These are phyloP conservation scores for Prunella strophiata DNA, from an alignment of 2,797 vertebrate genomes.

Conservation along the genomic window DNA sequence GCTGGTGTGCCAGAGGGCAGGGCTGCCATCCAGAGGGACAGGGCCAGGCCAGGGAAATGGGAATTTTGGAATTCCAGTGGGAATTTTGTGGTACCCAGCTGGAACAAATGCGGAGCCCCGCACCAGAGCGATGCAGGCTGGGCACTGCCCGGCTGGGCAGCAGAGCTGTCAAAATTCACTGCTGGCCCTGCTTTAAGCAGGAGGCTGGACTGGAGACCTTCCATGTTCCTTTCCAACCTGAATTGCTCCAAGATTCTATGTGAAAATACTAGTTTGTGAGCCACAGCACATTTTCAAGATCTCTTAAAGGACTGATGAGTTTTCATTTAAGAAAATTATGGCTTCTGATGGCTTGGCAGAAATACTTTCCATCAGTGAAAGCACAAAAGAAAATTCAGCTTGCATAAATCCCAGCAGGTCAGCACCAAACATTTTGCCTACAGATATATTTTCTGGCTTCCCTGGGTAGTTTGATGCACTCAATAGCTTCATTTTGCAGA, in stretches of 20 bases:
- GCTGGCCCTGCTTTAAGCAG: background rate
- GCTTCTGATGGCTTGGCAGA: background rate
- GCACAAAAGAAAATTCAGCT: background rate
- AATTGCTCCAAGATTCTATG: background rate
- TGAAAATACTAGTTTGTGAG: background rate
- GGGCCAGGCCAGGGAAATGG: background rate
- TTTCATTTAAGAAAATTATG: slow-evolving; percentile 1
- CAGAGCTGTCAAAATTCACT: background rate
- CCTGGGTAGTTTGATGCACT: background rate
- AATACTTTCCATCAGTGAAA: background rate
- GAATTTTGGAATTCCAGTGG: background rate
- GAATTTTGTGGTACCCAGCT: background rate
- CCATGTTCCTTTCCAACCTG: background rate
- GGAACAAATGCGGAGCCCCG: background rate
- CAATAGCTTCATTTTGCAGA: background rate
- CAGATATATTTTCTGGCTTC: background rate
- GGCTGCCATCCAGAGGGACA: background rate
- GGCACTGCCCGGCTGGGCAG: background rate
- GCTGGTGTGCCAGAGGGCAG: background rate
- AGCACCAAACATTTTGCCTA: slow-evolving; percentile 1
- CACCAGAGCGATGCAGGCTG: background rate
- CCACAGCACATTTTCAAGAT: background rate
- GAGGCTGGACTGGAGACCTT: background rate
- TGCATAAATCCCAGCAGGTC: background rate
- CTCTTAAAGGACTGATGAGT: background rate